Base-by-base conservation (phyloP, 1,140 invertebrate species). In the Chymomyza costata region DNA sequence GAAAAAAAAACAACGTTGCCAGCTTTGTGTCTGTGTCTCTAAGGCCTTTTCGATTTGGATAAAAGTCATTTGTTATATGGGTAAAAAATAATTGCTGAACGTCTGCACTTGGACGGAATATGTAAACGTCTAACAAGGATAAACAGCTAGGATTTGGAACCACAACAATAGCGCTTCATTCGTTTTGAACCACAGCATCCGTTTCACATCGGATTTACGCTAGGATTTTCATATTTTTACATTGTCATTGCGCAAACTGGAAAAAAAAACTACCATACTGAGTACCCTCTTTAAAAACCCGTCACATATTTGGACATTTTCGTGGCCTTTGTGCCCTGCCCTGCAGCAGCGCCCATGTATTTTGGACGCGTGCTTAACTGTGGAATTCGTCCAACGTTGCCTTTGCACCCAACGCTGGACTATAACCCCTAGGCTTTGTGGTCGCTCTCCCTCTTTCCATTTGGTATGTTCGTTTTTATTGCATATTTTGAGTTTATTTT, bases 391-490 rank as follows among this genome's bases (percentile, higher is more conserved):
- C 59, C 58, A 74, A 73, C 68, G 64, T 73, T 73, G 68, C 38
- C 44, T 71, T n/a, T 53, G 52, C 67, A 50, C 57, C 57, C 67
- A 71, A 71, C 67, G 67, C 38, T 73, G 68, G 68, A 73, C n/a
- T n/a, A n/a, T 64, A 73, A 63, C 73, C 58, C 48, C 64, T 59
- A 50, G 38, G 67, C 64, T 69, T 58, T 63, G 64, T 52, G 47
- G 57, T 60, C 63, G 63, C 59, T 52, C 58, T 68, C 58, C 59
- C 41, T 68, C 64, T 74, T 39, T 71, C 39, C 69, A 63, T 50
- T 43, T 62, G 68, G 68, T 73, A 73, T 73, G 68, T 73, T 73
- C 41, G 68, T 28, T 13, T 45, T 45, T 50, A 8, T 8, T n/a
- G 8, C 21, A 25, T 59, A 59, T 41, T 66, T 66, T 66, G 60